These are phyloP conservation scores for Euphonia xanthogaster DNA, from an alignment of 2,797 vertebrate species.

Conservation along the genomic window DNA sequence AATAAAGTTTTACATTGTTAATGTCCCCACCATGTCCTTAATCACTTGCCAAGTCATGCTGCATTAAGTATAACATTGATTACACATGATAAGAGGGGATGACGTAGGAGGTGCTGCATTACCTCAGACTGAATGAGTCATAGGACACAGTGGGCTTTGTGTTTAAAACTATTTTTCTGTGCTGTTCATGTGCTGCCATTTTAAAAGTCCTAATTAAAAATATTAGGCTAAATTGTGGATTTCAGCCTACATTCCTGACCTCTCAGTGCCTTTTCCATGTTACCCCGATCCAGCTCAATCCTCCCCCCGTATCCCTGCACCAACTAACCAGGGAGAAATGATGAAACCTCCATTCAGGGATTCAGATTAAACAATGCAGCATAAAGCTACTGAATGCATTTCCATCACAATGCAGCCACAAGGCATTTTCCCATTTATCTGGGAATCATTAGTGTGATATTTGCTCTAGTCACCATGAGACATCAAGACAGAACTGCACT, in stretches of 20 bases:
- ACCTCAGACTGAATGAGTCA: constrained; percentile 16
- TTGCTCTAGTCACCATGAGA: background rate
- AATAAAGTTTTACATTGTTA: constrained; percentile 73
- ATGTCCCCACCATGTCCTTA: constrained; percentile 63
- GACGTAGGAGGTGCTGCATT: background rate
- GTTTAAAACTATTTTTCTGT: background rate
- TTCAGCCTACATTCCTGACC: background rate
- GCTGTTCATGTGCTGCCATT: background rate
- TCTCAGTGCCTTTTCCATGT: background rate
- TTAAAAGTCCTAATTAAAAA: background rate
- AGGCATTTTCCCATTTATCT: background rate
- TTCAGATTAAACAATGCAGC: background rate
- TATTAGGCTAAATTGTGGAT: background rate
- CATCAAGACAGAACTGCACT: background rate
- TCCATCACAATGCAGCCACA: background rate
- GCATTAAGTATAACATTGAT: constrained; percentile 70
- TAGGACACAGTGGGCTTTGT: background rate
- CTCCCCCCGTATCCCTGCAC: background rate
- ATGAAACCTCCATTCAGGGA: background rate
- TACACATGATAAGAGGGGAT: constrained; percentile 43
- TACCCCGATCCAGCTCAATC: rapidly evolving
- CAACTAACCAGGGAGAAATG: background rate
- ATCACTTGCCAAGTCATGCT: constrained; percentile 69
- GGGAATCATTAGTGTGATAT: background rate
- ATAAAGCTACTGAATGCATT: background rate